A percentile compares a stretch with the other conserved stretches of the same genome.
These are phyloP conservation scores for Galerucella calmariensis DNA, from an alignment of 2,888 invertebrate genomes.

Conservation along the genomic window DNA sequence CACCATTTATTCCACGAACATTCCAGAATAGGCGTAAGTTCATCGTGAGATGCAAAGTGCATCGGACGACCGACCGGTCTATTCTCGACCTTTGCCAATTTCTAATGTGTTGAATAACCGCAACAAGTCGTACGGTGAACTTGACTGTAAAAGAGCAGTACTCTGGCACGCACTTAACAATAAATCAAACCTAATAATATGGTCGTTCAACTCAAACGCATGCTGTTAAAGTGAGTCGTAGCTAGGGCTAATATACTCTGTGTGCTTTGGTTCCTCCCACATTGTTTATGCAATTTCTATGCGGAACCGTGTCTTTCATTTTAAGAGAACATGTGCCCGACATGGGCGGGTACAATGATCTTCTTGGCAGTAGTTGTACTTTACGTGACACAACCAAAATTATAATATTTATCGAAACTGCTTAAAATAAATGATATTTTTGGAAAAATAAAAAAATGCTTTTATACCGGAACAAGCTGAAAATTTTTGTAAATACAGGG, in stretches of 20 bases:
- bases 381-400: too few relatives aligned
- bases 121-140: conserved; percentile 36
- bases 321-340: conserved; percentile 8
- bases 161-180: conserved; percentile 27
- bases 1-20: too few relatives aligned
- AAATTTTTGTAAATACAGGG: too few relatives aligned
- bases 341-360: background rate
- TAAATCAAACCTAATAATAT: conserved; percentile 47
- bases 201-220: conserved; percentile 48
- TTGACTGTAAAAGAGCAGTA: conserved; percentile 25
- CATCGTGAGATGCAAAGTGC: background rate
- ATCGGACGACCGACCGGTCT: background rate
- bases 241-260: conserved; percentile 17
- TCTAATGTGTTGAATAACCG: conserved; percentile 34
- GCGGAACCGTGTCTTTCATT: conserved; percentile 25
- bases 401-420: too few relatives aligned
- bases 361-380: background rate
- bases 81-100: conserved; percentile 21
- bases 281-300: conserved; percentile 44
- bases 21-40: background rate
- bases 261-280: conserved; percentile 41
- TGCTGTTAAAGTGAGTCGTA: conserved; percentile 25
- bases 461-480: too few relatives aligned
- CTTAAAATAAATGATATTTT: too few relatives aligned
- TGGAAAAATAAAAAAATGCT: too few relatives aligned